Evolutionary conservation across 2,797 vertebrate genomes (phyloP), one percentile per base, ranked within the genome.

Genomic region (Bryconaethiops microstoma): DNA sequence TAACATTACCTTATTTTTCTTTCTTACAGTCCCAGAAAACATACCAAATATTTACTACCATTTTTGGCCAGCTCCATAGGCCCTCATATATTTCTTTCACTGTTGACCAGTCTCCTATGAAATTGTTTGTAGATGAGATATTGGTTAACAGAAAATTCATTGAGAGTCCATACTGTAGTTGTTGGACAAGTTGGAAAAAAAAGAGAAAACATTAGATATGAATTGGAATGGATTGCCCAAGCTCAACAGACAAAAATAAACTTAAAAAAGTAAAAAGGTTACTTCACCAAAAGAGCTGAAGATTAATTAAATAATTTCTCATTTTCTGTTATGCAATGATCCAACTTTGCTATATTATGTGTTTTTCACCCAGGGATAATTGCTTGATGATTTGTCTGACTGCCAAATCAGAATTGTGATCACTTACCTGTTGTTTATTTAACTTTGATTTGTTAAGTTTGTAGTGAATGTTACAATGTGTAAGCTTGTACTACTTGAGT

Each of bases 101-200:
- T 71, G 48, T 72, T 72, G 50, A 54, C 9, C 68, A 71, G 45
- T 54, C 50, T 72, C 50, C 50, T 72, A 72, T 72, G 50, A 55
- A 65, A 74, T 74, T 65, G 13, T 50, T 74, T 57, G 16, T 23
- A 72, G 70, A 39, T 72, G 16, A 72, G 50, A n/a, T n/a, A 55
- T 74, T 65, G 35, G 48, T 45, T 73, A n/a, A 65, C 50, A 39
- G 50, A 72, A 72, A 68, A 35, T 19, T 29, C 45, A 63, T 23
- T 67, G 23, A 67, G 69, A 54, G 64, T 25, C 13, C 12, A 29
- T 45, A 59, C 35, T 74, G 17, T 48, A 57, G n/a, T 12, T 40
- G 60, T 21, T 65, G 71, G 7, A n/a, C 67, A 57, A 73, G 25
- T 14, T 35, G 57, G 2, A 23, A 35, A 55, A 9, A 70, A 60